Evolutionary conservation across 2,797 vertebrate genomes (phyloP).

Genomic region (Ammospiza maritima): DNA sequence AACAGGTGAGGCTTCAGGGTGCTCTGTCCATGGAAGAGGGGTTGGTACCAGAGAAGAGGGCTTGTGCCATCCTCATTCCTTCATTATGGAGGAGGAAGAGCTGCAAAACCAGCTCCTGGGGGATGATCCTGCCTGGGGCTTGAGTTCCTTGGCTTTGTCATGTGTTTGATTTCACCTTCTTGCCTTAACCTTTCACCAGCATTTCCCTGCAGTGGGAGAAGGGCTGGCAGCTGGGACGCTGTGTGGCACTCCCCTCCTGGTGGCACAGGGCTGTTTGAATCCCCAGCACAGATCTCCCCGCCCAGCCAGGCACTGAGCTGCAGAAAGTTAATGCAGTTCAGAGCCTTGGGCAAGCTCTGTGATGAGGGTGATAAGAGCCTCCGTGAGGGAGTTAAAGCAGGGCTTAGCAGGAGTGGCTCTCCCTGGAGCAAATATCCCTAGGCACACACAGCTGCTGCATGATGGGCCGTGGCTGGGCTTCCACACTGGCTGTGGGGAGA

Average conservation of each 20-base stretch:
- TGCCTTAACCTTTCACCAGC: background rate
- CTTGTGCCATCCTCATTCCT: background rate
- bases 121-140: background rate
- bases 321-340: background rate
- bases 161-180: background rate
- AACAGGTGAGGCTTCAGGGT: background rate
- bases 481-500: background rate
- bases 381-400: background rate
- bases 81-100: background rate
- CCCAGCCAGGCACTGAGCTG: background rate
- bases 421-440: background rate
- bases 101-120: background rate
- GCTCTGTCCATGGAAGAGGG: background rate
- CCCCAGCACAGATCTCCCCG: background rate
- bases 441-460: fast-evolving
- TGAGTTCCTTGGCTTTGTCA: background rate
- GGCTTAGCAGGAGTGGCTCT: background rate
- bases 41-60: background rate
- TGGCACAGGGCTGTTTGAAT: background rate
- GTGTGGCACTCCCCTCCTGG: background rate
- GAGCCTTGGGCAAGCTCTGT: fast-evolving
- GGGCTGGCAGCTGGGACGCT: too few species aligned
- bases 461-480: background rate
- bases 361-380: background rate
- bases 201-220: background rate